Conservation (phyloP, 1,140 invertebrate genomes). For the Sarcophaga bullata region DNA sequence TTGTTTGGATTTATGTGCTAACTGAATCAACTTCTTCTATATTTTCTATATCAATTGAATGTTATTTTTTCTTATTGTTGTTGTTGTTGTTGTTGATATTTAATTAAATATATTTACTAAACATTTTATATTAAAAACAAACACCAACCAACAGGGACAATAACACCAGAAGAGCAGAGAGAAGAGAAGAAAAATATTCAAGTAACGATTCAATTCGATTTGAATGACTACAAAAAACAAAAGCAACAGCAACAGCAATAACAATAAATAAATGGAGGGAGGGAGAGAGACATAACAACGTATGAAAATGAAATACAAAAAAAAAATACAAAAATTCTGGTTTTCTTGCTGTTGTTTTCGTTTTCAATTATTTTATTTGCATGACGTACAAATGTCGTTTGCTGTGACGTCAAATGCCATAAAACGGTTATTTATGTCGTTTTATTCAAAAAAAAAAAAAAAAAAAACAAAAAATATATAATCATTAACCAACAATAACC, state of each 20-base stretch:
- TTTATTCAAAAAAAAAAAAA: neutral
- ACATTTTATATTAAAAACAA: neutral
- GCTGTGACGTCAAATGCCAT: constrained; percentile 7
- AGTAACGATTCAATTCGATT: constrained; percentile 14
- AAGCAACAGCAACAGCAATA: neutral
- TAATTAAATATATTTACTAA: constrained; percentile 16
- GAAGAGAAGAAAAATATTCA: neutral
- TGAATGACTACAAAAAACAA: neutral
- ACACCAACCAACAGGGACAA: neutral
- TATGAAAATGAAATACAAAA: too few species aligned
- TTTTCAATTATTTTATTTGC: neutral
- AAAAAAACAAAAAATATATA: too few species aligned
- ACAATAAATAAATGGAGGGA: too few species aligned
- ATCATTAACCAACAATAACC: too few species aligned
- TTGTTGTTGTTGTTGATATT: constrained; percentile 8
- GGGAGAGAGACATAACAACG: too few species aligned
- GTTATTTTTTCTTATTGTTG: neutral
- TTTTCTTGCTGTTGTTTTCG: too few species aligned
- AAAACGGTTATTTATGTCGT: constrained; percentile 24
- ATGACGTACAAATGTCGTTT: constrained; percentile 12
- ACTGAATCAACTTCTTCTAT: too few species aligned
- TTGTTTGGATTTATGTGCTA: too few species aligned
- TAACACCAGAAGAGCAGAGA: neutral
- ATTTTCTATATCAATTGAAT: neutral
- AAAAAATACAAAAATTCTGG: too few species aligned